Base-by-base conservation (phyloP, 1,140 invertebrate genomes). In the Anoplophora glabripennis region DNA sequence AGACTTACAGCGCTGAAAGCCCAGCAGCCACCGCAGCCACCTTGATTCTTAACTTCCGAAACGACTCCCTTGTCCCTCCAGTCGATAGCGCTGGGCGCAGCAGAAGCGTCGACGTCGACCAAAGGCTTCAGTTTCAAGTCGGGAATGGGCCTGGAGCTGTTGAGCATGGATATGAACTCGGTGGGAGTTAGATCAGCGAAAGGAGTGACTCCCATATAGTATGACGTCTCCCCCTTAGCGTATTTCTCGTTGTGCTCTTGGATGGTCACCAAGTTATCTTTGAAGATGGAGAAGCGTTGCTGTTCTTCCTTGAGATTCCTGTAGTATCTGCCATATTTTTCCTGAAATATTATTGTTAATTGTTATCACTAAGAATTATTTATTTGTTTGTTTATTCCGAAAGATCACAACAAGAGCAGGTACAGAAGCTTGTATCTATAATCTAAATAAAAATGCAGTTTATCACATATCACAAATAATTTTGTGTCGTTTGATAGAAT, bases 181-280 rank as follows among this genome's bases (percentile, higher is more conserved):
- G 90, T 85, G 72, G 85, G 85, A 61, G 93, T 80, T 88, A 93
- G 80, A 77, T 95, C 92, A 46, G 84, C 84, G 75, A 87, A 94
- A 71, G 92, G 84, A 76, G 94, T 94, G 65, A 92, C 73, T 36
- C 75, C 81, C 63, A 92, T 70, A 66, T 82, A 83, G 76, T 79
- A 93, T 7, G 78, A 70, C 33, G 85, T 81, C 61, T 82, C 66
- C 0, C 90, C 90, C 41, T 77, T 69, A 62, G 85, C 82, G 71
- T 77, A 90, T 54, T 78, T 75, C 58, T 81, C 76, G 79, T 96
- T 96, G 72, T 96, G 93, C 68, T 86, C 83, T 18, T 87, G 88
- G 73, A 96, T 90, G 73, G 85, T 88, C 63, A 86, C 81, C 67
- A 85, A 86, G 73, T 94, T 94, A 69, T 94, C 88, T 73, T 90